A percentile compares a stretch with the other conserved stretches of the same genome.
phyloP scores from a whole-genome alignment of 2,113 vertebrate genomes.

The Xiphophorus couchianus region DNA sequence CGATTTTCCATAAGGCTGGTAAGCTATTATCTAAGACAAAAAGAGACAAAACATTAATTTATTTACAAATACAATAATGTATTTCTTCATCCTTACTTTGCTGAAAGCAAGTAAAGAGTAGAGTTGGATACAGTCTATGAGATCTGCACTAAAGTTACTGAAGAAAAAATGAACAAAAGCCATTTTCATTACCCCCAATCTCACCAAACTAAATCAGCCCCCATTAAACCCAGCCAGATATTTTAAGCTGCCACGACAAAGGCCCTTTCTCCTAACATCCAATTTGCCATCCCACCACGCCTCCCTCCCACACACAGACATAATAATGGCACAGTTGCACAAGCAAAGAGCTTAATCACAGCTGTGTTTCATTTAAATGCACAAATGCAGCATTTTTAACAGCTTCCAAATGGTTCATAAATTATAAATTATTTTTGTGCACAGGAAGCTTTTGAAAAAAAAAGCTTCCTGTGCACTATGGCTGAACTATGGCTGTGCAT shows the following conservation, averaged over 20 bases:
- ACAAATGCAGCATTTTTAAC: conserved; percentile 20
- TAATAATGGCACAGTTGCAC: conserved; percentile 38
- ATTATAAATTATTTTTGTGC: background rate
- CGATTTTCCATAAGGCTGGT: conserved; percentile 94
- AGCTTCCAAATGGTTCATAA: conserved; percentile 22
- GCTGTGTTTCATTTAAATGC: conserved; percentile 34
- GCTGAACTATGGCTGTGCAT: background rate
- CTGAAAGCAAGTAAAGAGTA: background rate
- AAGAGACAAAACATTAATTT: background rate
- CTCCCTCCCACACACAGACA: conserved; percentile 44
- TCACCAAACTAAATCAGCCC: conserved; percentile 29
- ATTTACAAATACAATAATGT: background rate
- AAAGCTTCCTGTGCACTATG: background rate
- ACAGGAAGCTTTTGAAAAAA: too few species aligned
- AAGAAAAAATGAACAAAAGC: background rate
- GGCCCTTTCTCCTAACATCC: conserved; percentile 48
- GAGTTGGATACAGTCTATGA: background rate
- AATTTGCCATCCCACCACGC: conserved; percentile 59
- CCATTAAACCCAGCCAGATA: conserved; percentile 49
- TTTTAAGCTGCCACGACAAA: conserved; percentile 64
- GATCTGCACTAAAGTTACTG: background rate
- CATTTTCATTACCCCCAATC: conserved; percentile 11
- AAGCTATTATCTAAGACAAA: conserved; percentile 90
- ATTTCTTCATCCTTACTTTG: background rate
- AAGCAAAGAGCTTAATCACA: conserved; percentile 32